Conservation (phyloP, 1,140 invertebrate genomes). For the Sycobia sp. region DNA sequence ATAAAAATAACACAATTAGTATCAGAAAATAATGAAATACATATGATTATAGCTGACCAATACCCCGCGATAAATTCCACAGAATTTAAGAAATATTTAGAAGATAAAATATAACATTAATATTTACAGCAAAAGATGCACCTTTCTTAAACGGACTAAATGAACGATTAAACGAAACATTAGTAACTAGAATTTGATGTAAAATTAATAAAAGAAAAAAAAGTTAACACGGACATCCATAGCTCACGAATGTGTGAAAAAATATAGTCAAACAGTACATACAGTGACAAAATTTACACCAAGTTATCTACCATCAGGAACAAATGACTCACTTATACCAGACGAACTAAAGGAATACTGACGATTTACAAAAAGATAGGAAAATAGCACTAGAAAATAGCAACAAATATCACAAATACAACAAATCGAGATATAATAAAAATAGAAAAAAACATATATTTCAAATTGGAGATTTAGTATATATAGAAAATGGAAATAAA, state of each 20-base stretch:
- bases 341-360: slow-evolving; percentile 2
- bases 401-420: slow-evolving; percentile 7
- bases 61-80: slow-evolving; percentile 5
- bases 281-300: background rate
- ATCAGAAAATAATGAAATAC: background rate
- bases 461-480: background rate
- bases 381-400: slow-evolving; percentile 8
- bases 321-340: slow-evolving; percentile 19
- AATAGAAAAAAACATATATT: slow-evolving; percentile 28
- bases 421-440: slow-evolving; percentile 29
- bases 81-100: slow-evolving; percentile 1
- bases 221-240: slow-evolving; percentile 7
- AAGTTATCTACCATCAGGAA: background rate
- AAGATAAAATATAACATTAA: background rate
- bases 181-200: slow-evolving; percentile 4
- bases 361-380: slow-evolving; percentile 1
- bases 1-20: background rate
- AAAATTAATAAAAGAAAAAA: no score
- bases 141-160: background rate
- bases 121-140: background rate
- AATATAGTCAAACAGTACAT: slow-evolving; percentile 8
- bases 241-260: slow-evolving; percentile 10
- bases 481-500: no score
- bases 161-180: slow-evolving; percentile 3
- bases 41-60: slow-evolving; percentile 5